Conservation (phyloP, 2,113 vertebrate species). For the Eretmodus cyanostictus region DNA sequence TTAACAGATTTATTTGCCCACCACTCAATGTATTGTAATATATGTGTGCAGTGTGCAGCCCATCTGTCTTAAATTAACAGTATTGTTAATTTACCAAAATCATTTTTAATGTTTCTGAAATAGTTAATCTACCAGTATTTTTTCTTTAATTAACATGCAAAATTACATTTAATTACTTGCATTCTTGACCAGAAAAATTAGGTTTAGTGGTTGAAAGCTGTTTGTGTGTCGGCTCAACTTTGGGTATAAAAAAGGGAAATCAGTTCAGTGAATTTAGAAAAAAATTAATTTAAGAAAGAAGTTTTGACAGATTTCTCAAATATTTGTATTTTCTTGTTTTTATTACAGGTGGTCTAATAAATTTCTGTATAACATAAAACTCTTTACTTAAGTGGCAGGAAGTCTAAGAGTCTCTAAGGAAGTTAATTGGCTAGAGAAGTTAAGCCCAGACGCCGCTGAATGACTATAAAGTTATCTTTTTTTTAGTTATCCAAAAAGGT, state of each 20-base stretch:
- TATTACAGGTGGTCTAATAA: not conserved
- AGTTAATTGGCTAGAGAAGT: not conserved
- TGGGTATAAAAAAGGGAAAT: not conserved
- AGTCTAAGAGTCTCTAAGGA: not conserved
- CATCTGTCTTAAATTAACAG: not conserved
- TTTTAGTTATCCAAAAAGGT: not conserved
- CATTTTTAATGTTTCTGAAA: not conserved
- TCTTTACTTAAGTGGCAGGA: not conserved
- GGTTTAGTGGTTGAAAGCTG: not conserved
- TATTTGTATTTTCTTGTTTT: not conserved
- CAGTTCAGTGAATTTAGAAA: not conserved
- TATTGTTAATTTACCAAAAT: not conserved
- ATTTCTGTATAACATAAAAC: not conserved
- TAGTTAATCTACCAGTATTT: not conserved
- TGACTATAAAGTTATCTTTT: not conserved
- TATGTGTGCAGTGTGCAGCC: not conserved
- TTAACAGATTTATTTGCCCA: not conserved
- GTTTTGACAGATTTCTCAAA: not conserved
- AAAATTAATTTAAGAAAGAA: not conserved
- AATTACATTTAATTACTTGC: not conserved
- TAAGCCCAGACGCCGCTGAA: not conserved
- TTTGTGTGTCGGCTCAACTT: not conserved
- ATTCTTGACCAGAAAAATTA: not conserved
- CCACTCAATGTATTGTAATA: not conserved
- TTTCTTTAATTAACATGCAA: not conserved